Percentiles rank a stretch among this genome's conserved stretches.
Conservation (phyloP, 2,797 vertebrate species). For the Poeciliopsis infans region DNA sequence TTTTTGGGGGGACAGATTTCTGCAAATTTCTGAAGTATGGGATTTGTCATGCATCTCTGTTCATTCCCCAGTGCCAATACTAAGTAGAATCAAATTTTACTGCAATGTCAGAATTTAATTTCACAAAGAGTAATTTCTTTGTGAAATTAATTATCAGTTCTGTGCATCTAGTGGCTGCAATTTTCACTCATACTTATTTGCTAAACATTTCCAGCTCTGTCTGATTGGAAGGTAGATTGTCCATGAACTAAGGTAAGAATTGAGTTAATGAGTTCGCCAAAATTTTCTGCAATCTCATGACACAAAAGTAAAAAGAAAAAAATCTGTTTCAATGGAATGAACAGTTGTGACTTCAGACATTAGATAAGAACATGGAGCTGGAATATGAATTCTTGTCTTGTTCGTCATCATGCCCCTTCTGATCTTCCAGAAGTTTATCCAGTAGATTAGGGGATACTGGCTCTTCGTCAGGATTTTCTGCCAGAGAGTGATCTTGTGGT, state of each 20-base stretch:
- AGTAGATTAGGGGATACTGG: constrained; percentile 61
- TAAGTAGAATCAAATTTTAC: background rate
- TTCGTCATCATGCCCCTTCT: constrained; percentile 48
- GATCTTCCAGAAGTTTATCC: constrained; percentile 86
- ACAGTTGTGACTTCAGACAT: constrained; percentile 72
- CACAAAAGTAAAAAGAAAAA: no score
- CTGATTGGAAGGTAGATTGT: background rate
- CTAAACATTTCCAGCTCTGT: background rate
- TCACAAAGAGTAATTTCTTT: background rate
- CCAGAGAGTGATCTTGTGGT: constrained; percentile 27
- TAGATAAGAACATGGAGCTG: constrained; percentile 83
- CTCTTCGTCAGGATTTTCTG: constrained; percentile 45
- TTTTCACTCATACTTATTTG: background rate
- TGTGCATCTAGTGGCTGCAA: background rate
- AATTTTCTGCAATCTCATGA: background rate
- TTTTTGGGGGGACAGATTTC: background rate
- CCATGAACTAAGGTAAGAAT: background rate
- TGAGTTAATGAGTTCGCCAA: background rate
- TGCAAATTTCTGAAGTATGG: background rate
- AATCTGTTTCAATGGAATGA: background rate
- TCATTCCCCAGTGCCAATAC: background rate
- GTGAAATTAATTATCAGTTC: background rate
- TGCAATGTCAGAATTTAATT: background rate
- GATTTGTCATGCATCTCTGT: background rate
- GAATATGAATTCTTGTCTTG: constrained; percentile 84